These are phyloP conservation scores for Mormyrus proboscirostris DNA, from an alignment of 2,797 vertebrate species.

Conservation along the genomic window DNA sequence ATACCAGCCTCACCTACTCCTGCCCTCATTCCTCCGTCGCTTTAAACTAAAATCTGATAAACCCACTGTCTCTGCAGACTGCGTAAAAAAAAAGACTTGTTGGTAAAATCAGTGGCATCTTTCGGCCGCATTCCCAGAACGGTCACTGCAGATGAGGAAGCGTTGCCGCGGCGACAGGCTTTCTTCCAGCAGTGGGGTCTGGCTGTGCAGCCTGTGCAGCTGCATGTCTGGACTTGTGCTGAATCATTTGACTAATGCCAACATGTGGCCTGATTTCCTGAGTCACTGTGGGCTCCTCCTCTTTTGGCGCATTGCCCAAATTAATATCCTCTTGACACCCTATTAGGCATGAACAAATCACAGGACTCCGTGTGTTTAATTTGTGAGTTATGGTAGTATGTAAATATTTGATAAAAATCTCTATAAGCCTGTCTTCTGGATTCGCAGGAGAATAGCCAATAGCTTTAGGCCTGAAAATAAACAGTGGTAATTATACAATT, in stretches of 20 bases:
- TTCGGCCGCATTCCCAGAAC: background rate
- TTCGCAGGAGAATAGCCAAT: background rate
- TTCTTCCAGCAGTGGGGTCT: background rate
- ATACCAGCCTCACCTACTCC: background rate
- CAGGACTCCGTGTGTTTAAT: background rate
- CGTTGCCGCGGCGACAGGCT: background rate
- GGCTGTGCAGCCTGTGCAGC: constrained; percentile 27
- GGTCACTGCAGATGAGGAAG: background rate
- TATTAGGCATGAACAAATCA: constrained; percentile 17
- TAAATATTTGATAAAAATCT: background rate
- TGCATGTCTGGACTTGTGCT: constrained; percentile 53
- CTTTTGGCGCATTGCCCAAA: background rate
- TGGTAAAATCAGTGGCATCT: background rate
- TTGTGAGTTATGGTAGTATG: background rate
- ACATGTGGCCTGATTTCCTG: constrained; percentile 5
- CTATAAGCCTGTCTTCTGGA: background rate
- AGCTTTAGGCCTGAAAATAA: background rate
- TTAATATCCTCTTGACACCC: background rate
- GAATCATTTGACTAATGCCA: constrained; percentile 43
- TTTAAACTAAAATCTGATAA: background rate
- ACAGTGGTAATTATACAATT: background rate
- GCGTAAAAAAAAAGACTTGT: background rate
- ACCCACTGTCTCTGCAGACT: background rate
- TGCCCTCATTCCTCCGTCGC: background rate
- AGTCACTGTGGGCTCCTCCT: background rate